Base-by-base conservation (phyloP, 2,797 vertebrate genomes). In the Cyclura pinguis region DNA sequence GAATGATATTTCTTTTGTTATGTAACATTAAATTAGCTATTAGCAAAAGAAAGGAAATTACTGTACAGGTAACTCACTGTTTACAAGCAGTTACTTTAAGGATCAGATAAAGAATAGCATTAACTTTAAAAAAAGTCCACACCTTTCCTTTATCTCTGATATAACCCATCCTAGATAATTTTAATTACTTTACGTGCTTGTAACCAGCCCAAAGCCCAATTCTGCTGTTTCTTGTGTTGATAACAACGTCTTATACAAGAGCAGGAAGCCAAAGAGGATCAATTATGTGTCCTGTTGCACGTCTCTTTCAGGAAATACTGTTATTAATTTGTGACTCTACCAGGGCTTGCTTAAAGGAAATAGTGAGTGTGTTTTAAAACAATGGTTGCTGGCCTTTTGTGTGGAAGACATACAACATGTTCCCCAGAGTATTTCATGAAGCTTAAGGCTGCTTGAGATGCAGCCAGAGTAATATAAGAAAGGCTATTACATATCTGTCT, bases 271-370 rank as follows among this genome's bases (percentile, higher is more conserved):
- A 47, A 87, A 1, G 1, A 89, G n/a, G 77, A 85, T 92, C 47
- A 77, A 72, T 91, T 94, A 83, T 72, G 77, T 87, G 88, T 16
- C 32, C 3, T 73, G 91, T 88, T 80, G 90, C 90, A 91, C 90
- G 90, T 91, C 91, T 85, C 87, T 94, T 94, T 90, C 89, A 92
- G 93, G 93, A 96, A 96, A 93, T 87, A 86, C 29, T 78, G 18
- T 92, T 94, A 14, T 84, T 83, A 89, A 83, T 64, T 84, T 87
- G 1, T 89, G 88, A 86, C 84, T 88, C 22, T 94, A 88, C 88
- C 42, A 81, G 57, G 85, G 14, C 88, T 81, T 14, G 62, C 64
- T 13, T 76, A 35, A 88, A 24, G 27, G 88, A 95, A 92, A 90
- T 91, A 91, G 85, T 78, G 92, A 76, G 42, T 0, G 0, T 85